A percentile compares a stretch with the other conserved stretches of the same genome.
Conservation (phyloP, 2,113 vertebrate genomes). For the Typhlomys cinereus region DNA sequence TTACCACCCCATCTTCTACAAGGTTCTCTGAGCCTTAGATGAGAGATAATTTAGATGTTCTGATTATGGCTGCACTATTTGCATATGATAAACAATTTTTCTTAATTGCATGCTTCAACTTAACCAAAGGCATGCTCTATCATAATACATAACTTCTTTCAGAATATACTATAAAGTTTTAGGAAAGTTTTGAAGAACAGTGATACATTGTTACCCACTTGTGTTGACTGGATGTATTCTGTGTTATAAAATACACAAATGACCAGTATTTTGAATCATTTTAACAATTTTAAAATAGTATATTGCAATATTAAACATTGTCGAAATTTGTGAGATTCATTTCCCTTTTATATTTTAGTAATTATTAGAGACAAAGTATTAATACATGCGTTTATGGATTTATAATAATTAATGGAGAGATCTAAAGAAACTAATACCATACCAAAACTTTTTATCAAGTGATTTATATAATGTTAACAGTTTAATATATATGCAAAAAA, state of each 20-base stretch:
- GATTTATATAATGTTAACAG: conserved; percentile 15
- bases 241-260: conserved; percentile 51
- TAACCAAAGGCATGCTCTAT: conserved; percentile 18
- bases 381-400: background rate
- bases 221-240: conserved; percentile 36
- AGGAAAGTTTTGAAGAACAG: background rate
- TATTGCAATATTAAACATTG: conserved; percentile 37
- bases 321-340: conserved; percentile 52
- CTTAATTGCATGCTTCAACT: conserved; percentile 9
- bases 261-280: conserved; percentile 43
- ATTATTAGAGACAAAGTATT: conserved; percentile 44
- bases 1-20: too few relatives aligned
- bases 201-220: background rate
- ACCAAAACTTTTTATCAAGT: conserved; percentile 26
- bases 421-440: background rate
- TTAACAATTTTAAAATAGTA: conserved; percentile 54
- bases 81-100: conserved; percentile 1
- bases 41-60: too few relatives aligned
- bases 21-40: too few relatives aligned
- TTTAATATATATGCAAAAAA: conserved; percentile 32
- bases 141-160: background rate
- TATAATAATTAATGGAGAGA: conserved; percentile 38
- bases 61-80: too few relatives aligned
- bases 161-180: background rate
- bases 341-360: conserved; percentile 59